phyloP scores from a whole-genome alignment of 1,140 invertebrate genomes.

The Penaeus chinensis region DNA sequence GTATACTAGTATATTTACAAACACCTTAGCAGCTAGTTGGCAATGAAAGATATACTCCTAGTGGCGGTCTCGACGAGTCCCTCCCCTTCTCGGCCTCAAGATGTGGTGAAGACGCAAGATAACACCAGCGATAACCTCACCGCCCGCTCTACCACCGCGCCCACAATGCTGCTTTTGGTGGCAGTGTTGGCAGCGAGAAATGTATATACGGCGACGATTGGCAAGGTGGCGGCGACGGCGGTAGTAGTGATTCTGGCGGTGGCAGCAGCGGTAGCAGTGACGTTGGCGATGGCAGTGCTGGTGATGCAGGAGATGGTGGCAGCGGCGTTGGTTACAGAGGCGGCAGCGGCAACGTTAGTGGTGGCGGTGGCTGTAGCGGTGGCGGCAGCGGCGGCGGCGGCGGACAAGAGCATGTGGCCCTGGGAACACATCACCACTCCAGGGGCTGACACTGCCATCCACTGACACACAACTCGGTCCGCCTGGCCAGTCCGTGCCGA shows the following conservation, averaged over 20 bases:
- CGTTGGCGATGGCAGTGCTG: background rate
- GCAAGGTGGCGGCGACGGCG: no score
- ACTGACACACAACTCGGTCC: constrained; percentile 2
- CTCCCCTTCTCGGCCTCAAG: no score
- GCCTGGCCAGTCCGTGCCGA: constrained; percentile 14
- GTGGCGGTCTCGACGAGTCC: no score
- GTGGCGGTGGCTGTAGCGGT: background rate
- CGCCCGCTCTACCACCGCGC: no score
- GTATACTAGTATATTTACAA: constrained; percentile 42
- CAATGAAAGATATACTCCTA: background rate
- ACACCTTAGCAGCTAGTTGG: constrained; percentile 55
- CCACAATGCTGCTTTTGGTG: no score
- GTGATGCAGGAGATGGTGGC: background rate
- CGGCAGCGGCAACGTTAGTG: background rate
- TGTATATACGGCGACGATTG: no score
- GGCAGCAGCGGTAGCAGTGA: no score
- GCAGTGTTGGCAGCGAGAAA: no score
- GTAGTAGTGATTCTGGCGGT: no score
- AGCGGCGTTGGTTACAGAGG: background rate
- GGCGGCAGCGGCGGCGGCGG: constrained; percentile 1
- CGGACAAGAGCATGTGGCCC: constrained; percentile 31
- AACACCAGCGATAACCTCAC: no score
- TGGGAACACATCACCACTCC: constrained; percentile 44
- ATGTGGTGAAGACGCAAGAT: no score
- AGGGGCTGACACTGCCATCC: constrained; percentile 14